Conservation (phyloP, 1,140 invertebrate genomes). For the Lordiphosa clarofinis region DNA sequence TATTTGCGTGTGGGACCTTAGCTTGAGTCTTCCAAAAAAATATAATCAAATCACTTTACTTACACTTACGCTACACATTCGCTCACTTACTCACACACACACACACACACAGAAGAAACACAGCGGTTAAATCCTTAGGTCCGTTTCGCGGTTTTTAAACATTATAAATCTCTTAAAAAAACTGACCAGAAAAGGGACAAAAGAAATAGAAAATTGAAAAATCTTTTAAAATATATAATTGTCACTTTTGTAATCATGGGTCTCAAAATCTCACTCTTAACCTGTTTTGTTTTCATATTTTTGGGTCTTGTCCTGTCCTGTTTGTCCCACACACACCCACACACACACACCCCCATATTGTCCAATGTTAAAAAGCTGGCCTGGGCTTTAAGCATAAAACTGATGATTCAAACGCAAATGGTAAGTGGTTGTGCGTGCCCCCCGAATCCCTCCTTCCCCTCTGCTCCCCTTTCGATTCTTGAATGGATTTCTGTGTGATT, state of each 20-base stretch:
- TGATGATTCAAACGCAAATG: conserved; percentile 38
- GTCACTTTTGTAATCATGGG: too few relatives aligned
- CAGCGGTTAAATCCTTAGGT: too few relatives aligned
- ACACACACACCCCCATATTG: background rate
- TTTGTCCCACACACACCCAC: background rate
- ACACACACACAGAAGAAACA: too few relatives aligned
- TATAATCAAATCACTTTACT: background rate
- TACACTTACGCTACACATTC: too few relatives aligned
- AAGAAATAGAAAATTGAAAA: too few relatives aligned
- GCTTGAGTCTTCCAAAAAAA: background rate
- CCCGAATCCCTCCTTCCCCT: background rate
- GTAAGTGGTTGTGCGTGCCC: conserved; percentile 35
- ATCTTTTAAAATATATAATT: too few relatives aligned
- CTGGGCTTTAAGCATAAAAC: conserved; percentile 62
- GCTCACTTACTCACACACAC: too few relatives aligned
- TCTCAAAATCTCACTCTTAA: too few relatives aligned
- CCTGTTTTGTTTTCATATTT: background rate
- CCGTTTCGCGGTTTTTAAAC: too few relatives aligned
- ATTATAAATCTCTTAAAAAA: too few relatives aligned
- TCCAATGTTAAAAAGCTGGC: conserved; percentile 34
- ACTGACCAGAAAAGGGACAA: too few relatives aligned
- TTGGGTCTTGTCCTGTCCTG: conserved; percentile 30
- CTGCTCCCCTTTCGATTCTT: background rate
- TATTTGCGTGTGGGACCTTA: too few relatives aligned
- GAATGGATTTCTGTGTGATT: background rate